These are phyloP conservation scores for Pterophyllum scalare DNA, from an alignment of 2,113 vertebrate genomes.

Conservation along the genomic window DNA sequence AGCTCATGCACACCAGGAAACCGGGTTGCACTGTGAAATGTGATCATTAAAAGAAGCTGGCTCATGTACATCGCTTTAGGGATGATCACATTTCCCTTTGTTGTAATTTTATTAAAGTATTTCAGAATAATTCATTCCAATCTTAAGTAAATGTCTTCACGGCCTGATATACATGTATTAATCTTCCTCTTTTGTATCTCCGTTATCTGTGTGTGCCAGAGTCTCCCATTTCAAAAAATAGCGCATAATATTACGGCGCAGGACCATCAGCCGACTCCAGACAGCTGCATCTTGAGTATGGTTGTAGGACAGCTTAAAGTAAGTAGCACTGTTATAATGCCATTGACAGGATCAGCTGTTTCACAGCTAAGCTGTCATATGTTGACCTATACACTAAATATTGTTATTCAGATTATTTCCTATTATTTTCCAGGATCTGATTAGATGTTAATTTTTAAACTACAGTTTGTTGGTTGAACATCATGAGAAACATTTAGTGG, in stretches of 20 bases:
- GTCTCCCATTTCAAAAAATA: conserved; percentile 98
- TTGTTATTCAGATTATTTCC: neutral
- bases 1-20: neutral
- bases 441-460: neutral
- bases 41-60: neutral
- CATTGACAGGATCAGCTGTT: neutral
- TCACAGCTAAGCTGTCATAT: neutral
- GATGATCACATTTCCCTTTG: neutral
- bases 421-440: neutral
- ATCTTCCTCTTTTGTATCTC: neutral
- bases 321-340: conserved; percentile 55
- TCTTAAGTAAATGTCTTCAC: neutral
- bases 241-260: conserved; percentile 98
- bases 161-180: neutral
- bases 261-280: conserved; percentile 98
- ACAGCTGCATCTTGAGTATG: conserved; percentile 98
- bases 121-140: neutral
- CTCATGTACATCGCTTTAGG: neutral
- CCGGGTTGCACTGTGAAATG: neutral
- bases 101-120: neutral
- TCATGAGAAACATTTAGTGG: neutral
- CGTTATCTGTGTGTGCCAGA: conserved; percentile 78
- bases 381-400: neutral
- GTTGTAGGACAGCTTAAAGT: conserved; percentile 99
- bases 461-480: neutral